Base-by-base conservation (phyloP, 2,113 vertebrate genomes). In the Tragulus kanchil region DNA sequence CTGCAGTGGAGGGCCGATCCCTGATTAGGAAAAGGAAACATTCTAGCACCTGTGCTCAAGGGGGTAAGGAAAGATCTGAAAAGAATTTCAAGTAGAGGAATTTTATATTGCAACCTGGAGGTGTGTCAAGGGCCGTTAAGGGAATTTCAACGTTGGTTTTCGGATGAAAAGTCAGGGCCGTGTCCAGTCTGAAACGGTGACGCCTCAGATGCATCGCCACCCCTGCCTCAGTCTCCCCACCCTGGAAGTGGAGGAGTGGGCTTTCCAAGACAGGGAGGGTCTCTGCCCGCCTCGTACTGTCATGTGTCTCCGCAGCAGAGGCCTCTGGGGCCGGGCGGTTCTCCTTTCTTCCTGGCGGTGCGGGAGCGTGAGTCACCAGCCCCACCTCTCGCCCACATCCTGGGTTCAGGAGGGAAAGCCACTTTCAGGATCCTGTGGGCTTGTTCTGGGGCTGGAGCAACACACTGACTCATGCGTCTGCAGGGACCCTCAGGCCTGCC, bases 251-350 rank as follows among this genome's bases (percentile, higher is more conserved):
- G 59, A 61, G 19, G 62, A 42, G n/a, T 54, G 25, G 67, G 62
- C 12, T 61, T 59, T n/a, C 15, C 11, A 8, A 36, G 36, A 36
- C 36, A 36, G 36, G 36, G 42, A 84, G 58, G 1, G 0, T 8
- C 42, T 23, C 1, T 5, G 52, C 23, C 79, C 36, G 36, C 36
- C 31, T 23, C 19, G 3, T 45, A 58, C 36, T 67, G 14, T 19
- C 15, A 13, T 9, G 75, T 45, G 59, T n/a, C 88, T 65, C 50
- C 0, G 48, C 31, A 54, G 42, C 73, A 7, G 12, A 82, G 54
- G 23, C 56, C 36, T n/a, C 1, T 28, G 19, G 2, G 69, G 36
- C 36, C 2, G 0, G 7, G 56, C 0, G 4, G 36, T 11, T 64
- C 48, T 45, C 21, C 11, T 45, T 25, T n/a, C 93, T 45, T 83